Percentiles rank a stretch among this genome's conserved stretches.
Evolutionary conservation across 1,140 invertebrate species (phyloP).

Genomic region (Chironomus tepperi): DNA sequence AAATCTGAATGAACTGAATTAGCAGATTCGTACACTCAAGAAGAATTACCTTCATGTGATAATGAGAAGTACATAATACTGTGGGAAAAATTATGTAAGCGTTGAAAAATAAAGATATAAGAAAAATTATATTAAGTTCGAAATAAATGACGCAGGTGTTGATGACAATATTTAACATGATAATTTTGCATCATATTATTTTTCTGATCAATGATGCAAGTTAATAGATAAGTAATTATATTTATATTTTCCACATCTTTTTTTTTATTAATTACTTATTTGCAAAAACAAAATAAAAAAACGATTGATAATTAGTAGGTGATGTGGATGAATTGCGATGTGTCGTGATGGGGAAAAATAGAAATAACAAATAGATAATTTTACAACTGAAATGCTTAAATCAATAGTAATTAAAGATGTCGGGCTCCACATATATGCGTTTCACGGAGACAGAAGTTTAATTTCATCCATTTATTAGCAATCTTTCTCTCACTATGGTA

Average conservation of each 20-base stretch:
- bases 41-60: no score
- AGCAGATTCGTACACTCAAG: no score
- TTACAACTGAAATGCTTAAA: constrained; percentile 6
- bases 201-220: neutral
- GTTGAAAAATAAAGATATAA: no score
- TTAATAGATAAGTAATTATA: neutral
- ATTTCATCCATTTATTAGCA: neutral
- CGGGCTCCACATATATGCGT: neutral
- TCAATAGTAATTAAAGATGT: constrained; percentile 14
- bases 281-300: neutral
- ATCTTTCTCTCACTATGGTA: neutral
- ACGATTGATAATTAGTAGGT: neutral
- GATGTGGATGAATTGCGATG: neutral
- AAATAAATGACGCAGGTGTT: no score
- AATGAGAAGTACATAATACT: no score
- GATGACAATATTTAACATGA: no score
- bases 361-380: neutral
- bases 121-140: no score
- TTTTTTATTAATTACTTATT: constrained; percentile 5
- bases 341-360: neutral
- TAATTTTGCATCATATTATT: no score
- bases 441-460: constrained; percentile 4
- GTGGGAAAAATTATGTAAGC: no score
- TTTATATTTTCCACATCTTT: neutral
- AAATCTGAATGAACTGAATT: no score